Conservation (phyloP, 2,888 invertebrate genomes). For the Andrena trimmerana region DNA sequence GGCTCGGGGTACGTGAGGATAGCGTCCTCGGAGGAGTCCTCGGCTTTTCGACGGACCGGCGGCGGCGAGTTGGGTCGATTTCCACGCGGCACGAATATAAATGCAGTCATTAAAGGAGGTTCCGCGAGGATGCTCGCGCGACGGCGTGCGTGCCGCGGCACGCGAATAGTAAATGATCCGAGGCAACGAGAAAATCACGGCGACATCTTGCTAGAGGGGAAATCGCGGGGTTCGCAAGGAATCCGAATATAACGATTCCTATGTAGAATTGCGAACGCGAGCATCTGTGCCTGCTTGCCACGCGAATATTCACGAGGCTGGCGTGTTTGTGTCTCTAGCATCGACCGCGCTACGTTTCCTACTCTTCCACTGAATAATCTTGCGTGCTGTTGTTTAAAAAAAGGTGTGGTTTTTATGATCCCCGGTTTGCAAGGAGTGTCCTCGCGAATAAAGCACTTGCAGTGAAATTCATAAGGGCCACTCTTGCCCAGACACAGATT, state of each 20-base stretch:
- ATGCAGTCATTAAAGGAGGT: constrained; percentile 77
- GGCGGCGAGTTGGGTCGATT: constrained; percentile 63
- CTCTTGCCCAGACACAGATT: not conserved
- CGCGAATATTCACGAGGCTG: constrained; percentile 28
- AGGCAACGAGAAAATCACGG: constrained; percentile 44
- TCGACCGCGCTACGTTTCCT: not conserved
- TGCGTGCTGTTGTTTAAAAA: too few species aligned
- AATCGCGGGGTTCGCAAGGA: not conserved
- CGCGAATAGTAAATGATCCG: constrained; percentile 64
- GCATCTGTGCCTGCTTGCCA: constrained; percentile 9
- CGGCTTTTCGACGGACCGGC: constrained; percentile 55
- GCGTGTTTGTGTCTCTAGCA: constrained; percentile 16
- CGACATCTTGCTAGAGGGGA: constrained; percentile 43
- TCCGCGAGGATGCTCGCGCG: constrained; percentile 54
- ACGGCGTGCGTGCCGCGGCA: constrained; percentile 26
- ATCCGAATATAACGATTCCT: constrained; percentile 19
- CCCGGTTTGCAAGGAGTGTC: too few species aligned
- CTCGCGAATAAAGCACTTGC: too few species aligned
- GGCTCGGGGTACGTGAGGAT: constrained; percentile 50
- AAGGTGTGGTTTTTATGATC: too few species aligned
- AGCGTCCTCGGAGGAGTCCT: constrained; percentile 63
- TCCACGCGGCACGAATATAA: constrained; percentile 78
- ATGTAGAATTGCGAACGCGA: constrained; percentile 3
- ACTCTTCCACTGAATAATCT: not conserved
- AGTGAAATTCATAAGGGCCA: too few species aligned